These are phyloP conservation scores for Agonopterix subpropinquella DNA, from an alignment of 2,888 invertebrate genomes.

Conservation along the genomic window DNA sequence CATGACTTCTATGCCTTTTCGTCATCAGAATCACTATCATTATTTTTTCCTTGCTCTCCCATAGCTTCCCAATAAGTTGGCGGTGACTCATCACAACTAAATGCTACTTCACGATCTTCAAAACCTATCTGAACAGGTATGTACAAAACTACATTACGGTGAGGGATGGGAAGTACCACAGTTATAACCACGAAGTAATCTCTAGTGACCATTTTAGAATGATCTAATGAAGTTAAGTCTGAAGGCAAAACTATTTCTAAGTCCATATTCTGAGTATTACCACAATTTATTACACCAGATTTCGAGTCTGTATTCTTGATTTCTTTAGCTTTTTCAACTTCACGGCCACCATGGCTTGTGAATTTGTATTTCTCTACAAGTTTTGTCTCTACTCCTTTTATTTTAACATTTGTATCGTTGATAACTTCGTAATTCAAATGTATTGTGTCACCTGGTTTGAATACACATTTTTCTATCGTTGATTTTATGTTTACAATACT, in stretches of 20 bases:
- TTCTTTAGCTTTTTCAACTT: conserved; percentile 12
- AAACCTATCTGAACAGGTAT: conserved; percentile 29
- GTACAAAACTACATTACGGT: conserved; percentile 21
- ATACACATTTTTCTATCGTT: conserved; percentile 22
- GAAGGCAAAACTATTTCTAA: conserved; percentile 16
- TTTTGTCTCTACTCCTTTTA: conserved; percentile 25
- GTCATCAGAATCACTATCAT: conserved; percentile 1
- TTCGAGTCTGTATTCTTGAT: conserved; percentile 22
- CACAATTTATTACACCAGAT: conserved; percentile 17
- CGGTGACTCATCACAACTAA: conserved; percentile 5
- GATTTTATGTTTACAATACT: conserved; percentile 26
- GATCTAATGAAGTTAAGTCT: conserved; percentile 19
- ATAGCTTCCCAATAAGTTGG: conserved; percentile 12
- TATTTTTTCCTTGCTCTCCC: conserved; percentile 16
- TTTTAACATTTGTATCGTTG: conserved; percentile 25
- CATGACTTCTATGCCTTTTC: too few species aligned
- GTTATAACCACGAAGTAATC: conserved; percentile 24
- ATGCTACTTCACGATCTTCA: conserved; percentile 6
- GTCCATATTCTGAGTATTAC: conserved; percentile 14
- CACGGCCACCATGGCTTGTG: conserved; percentile 10
- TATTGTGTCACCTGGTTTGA: conserved; percentile 23
- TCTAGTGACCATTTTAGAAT: conserved; percentile 25
- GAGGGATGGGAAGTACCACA: conserved; percentile 26
- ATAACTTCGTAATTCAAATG: conserved; percentile 24
- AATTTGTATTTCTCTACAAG: conserved; percentile 21